Base-by-base conservation (phyloP, 2,113 vertebrate genomes). In the Festucalex cinctus region DNA sequence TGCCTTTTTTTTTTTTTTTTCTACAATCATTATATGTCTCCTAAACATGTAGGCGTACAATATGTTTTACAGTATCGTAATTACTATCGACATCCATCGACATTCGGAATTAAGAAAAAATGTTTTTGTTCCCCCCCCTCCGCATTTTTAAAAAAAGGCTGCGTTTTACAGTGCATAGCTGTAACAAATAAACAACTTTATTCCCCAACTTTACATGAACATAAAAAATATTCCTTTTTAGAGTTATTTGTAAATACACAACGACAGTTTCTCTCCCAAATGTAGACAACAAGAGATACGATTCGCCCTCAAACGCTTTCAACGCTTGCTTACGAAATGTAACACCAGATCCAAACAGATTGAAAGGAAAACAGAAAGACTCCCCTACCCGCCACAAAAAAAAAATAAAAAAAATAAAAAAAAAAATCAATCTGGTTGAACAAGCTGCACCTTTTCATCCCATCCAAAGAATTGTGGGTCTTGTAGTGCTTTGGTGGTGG, bases 111-210 rank as follows among this genome's bases (percentile, higher is more conserved):
- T 97, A 96, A 96, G 95, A 98, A 98, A 97, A 98, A 96, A 43
- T 3, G 20, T 51, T 17, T 24, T 26, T 22, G n/a, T 20, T 19
- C 58, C 36, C 58, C n/a, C n/a, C n/a, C n/a, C n/a, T n/a, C n/a
- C 35, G 10, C 36, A 61, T 39, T 39, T 92, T 84, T 94, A 96
- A 87, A 89, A 62, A 99, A 97, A 98, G 93, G 95, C 95, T 97
- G 95, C 93, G 92, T 98, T 97, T 91, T 98, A 98, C 96, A 98
- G 96, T 98, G 97, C 96, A 98, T 98, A 98, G 96, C 96, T 95
- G 95, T 98, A 99, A 98, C 96, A 96, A 97, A 97, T 93, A 96
- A 94, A 96, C 88, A 95, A 94, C 92, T 90, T 94, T 80, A 82
- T 94, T 90, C 86, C 91, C 88, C 39, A 14, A 97, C 98, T 99